phyloP scores from a whole-genome alignment of 2,797 vertebrate species.

The Florisuga fusca region DNA sequence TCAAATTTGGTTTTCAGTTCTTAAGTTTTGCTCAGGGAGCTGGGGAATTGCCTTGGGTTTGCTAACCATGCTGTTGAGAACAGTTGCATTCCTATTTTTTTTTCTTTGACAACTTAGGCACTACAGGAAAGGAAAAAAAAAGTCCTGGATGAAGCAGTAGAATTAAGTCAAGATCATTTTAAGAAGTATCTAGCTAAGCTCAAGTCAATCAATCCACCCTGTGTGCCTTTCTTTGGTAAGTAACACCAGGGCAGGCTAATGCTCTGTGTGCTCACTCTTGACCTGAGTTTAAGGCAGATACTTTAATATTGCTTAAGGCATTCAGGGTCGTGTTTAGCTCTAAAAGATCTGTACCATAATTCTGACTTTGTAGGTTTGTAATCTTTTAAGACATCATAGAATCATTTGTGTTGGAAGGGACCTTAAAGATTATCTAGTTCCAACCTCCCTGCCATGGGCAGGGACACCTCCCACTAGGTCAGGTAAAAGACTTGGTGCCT shows the following conservation, averaged over 20 bases:
- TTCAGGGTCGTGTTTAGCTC: neutral
- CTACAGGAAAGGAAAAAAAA: constrained; percentile 90
- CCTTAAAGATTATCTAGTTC: no score
- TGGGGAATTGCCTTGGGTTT: neutral
- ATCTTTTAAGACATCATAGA: neutral
- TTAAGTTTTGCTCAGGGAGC: neutral
- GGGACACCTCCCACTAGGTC: neutral
- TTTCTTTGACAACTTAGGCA: constrained; percentile 64
- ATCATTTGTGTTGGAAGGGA: no score
- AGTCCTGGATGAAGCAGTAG: constrained; percentile 95
- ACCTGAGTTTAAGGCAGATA: neutral
- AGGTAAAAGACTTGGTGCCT: neutral
- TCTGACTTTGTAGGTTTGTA: neutral
- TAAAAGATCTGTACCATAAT: neutral
- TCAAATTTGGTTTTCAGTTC: neutral
- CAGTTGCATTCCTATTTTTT: neutral
- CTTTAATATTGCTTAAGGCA: no score
- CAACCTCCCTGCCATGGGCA: no score
- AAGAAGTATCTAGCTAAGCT: constrained; percentile 98
- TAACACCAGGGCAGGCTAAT: neutral
- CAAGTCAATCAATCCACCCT: constrained; percentile 98
- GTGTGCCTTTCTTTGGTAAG: constrained; percentile 99
- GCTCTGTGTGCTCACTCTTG: neutral
- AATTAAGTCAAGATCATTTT: constrained; percentile 98
- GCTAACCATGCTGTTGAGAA: neutral